A percentile compares a stretch with the other conserved stretches of the same genome.
Evolutionary conservation across 2,113 vertebrate genomes (phyloP).

Genomic region (Mirza zaza): DNA sequence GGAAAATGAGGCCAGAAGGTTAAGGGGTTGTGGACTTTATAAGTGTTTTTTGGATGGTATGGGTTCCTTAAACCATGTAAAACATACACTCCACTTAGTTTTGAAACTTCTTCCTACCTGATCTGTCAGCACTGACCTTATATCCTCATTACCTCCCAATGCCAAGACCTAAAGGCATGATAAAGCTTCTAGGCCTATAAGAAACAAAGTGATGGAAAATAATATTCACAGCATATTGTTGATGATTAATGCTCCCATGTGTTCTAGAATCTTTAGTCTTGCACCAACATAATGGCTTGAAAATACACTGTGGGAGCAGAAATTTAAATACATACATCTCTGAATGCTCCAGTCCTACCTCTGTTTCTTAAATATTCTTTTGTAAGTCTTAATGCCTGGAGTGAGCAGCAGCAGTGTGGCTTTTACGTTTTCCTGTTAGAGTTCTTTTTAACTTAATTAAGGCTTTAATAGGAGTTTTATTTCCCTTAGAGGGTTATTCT

Average conservation of each 20-base stretch:
- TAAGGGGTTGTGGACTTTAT: background rate
- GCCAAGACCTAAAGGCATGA: background rate
- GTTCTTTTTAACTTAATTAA: conserved; percentile 62
- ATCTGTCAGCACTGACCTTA: background rate
- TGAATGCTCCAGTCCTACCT: background rate
- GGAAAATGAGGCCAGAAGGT: background rate
- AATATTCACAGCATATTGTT: background rate
- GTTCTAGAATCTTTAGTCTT: background rate
- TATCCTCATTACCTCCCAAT: background rate
- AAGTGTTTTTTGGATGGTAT: background rate
- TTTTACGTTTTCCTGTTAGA: conserved; percentile 38
- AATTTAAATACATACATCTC: background rate
- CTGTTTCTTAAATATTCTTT: background rate
- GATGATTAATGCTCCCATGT: background rate
- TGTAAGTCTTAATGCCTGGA: background rate
- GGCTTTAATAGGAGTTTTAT: conserved; percentile 37
- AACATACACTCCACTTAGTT: background rate
- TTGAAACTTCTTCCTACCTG: background rate
- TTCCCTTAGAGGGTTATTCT: conserved; percentile 48
- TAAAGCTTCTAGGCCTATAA: background rate
- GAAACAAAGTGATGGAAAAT: background rate
- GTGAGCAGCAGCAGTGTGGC: background rate
- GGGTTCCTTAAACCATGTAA: background rate
- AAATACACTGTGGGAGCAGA: background rate
- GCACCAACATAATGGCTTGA: background rate